Evolutionary conservation across 2,113 vertebrate species (phyloP), one percentile per base, ranked within the genome.

Genomic region (Xyliphius kryptos): DNA sequence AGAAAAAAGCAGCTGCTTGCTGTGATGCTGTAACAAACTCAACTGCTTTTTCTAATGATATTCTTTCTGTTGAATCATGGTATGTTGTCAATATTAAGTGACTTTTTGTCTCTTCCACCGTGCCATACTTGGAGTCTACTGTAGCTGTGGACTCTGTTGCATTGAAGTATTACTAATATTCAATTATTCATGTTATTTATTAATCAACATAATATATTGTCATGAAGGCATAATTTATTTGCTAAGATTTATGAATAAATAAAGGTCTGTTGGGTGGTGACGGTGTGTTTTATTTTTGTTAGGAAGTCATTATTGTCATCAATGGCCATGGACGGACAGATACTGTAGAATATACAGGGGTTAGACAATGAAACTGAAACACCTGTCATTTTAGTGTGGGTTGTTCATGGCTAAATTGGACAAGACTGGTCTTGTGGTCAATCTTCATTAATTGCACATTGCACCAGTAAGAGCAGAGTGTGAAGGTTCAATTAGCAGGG

Each of bases 191-290:
- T 84, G 81, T 80, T 82, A 81, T 85, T 84, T 78, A 74, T 85
- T 85, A 84, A 80, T 65, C 66, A 61, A 55, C 83, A 83, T 82
- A 77, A 80, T 85, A 82, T 74, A 65, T 80, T 76, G 73, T 85
- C 83, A 84, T 83, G 70, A 82, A 82, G 77, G 78, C 81, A 80
- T 81, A 83, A 76, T 78, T 66, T 79, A 79, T 84, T 86, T 86
- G 80, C 81, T 85, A 74, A 85, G 79, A 76, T 83, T 73, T 82
- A 71, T 61, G 43, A 76, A 67, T 50, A 76, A 79, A 79, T 79
- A 69, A 32, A 79, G 61, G 74, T 76, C 60, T 74, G 66, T 74
- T 75, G 66, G 66, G 76, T 78, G 66, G 76, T 68, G n/a, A n/a
- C n/a, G n/a, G n/a, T n/a, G n/a, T n/a, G n/a, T n/a, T n/a, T n/a